Base-by-base conservation (phyloP, 2,113 vertebrate genomes). In the Numenius arquata region DNA sequence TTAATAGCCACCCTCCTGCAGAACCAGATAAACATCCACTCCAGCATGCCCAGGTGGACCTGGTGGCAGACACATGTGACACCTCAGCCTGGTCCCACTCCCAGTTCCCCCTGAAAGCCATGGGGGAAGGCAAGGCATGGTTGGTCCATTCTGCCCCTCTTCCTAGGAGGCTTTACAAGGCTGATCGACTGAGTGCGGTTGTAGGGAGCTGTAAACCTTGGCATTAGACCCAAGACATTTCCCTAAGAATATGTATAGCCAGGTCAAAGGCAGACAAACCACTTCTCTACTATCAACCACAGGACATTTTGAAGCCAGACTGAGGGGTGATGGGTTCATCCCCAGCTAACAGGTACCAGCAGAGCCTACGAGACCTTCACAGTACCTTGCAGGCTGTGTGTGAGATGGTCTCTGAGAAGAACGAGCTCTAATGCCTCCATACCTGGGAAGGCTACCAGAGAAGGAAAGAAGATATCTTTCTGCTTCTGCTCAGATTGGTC, bases 181-280 rank as follows among this genome's bases (percentile, higher is more conserved):
- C 53, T 55, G 65, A 81, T 13, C 5, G 1, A 45, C 40, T 9
- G 21, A 84, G 8, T 1, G 14, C 0, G 0, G 55, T 15, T 11
- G 4, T 1, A 11, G 65, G 23, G 21, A 67, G 32, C 18, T 50
- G 23, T 36, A 56, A 61, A 72, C 13, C 41, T 23, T 40, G 38
- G 29, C 56, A 23, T 40, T 32, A 86, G 59, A 86, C 30, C 36
- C 20, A 89, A 87, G 32, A 23, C 21, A 52, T 59, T 66, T 41
- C 36, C 45, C 53, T 34, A 43, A 32, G 16, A 9, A 1, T 17
- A 48, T 8, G 32, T 62, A n/a, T 67, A 73, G 45, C 16, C 58
- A 83, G 5, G 20, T 32, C 65, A 89, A 81, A 86, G 43, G 29
- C 68, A 74, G 48, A 41, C 0, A 6, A 89, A 32, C 10, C 30